Base-by-base conservation (phyloP, 2,113 vertebrate genomes). In the Mugil cephalus region DNA sequence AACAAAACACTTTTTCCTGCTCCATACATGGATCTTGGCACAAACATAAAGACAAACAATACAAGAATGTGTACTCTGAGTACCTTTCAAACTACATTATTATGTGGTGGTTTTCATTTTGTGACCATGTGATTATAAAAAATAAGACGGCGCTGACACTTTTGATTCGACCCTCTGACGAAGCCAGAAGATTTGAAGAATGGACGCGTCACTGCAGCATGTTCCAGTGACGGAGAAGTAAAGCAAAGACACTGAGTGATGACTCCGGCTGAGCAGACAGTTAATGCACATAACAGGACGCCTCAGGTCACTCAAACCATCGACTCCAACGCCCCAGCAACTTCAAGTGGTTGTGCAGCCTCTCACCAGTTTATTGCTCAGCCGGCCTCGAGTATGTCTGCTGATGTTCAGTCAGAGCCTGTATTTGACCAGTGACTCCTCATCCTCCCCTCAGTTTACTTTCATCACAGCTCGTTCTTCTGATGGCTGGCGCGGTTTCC, bases 391-490 rank as follows among this genome's bases (percentile, higher is more conserved):
- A 8, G 10, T 52, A 53, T n/a, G n/a, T n/a, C n/a, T n/a, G n/a
- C n/a, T n/a, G n/a, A n/a, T n/a, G n/a, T 21, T 30, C 21, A 38
- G 10, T 18, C 15, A 30, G 6, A 11, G 38, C 38, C 30, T 58
- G 1, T 17, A 40, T 30, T 30, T 63, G 45, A 35, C 12, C 54
- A 51, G 19, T 30, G 24, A 2, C 24, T 30, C 24, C 24, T 30
- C 24, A 30, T 30, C 24, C 24, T 30, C 24, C 24, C 24, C 24
- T 30, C 46, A 43, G 7, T 18, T 34, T 35, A 42, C 17, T 35
- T 15, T 24, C 17, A 39, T 96, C 87, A 99, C 83, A 99, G 95
- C 19, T 99, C 97, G 67, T 94, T 93, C 47, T 93, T 94, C 36
- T 69, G 45, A 48, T 64, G 85, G 47, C 90, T 85, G 0, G 95